phyloP scores from a whole-genome alignment of 2,797 vertebrate genomes.

The Malacoraja senta region DNA sequence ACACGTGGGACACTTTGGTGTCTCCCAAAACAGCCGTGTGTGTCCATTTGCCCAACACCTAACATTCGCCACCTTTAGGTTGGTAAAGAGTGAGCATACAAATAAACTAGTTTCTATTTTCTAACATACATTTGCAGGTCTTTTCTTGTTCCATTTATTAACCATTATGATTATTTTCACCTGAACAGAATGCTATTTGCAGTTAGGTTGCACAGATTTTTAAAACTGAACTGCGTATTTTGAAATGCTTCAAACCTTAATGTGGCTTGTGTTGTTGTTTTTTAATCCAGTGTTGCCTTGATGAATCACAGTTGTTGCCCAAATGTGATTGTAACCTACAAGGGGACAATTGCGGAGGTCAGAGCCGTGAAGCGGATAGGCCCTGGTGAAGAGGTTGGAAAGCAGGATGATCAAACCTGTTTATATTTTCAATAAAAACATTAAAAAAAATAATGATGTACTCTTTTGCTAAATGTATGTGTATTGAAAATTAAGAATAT shows the following conservation, averaged over 20 bases:
- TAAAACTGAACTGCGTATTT: neutral
- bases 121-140: neutral
- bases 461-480: neutral
- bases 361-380: constrained; percentile 78
- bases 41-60: neutral
- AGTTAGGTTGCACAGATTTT: constrained; percentile 34
- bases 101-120: neutral
- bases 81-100: neutral
- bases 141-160: neutral
- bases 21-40: neutral
- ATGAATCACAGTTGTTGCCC: constrained; percentile 95
- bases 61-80: neutral
- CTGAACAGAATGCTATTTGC: constrained; percentile 26
- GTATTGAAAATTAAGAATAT: neutral
- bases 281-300: constrained; percentile 69
- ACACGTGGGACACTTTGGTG: neutral
- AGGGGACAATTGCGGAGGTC: constrained; percentile 76
- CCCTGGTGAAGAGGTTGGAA: constrained; percentile 84
- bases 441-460: neutral
- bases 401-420: neutral
- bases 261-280: neutral
- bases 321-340: constrained; percentile 89
- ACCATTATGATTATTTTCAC: neutral
- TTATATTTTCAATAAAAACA: neutral
- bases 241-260: neutral